Base-by-base conservation (phyloP, 2,113 vertebrate species). In the Elephantulus edwardii region DNA sequence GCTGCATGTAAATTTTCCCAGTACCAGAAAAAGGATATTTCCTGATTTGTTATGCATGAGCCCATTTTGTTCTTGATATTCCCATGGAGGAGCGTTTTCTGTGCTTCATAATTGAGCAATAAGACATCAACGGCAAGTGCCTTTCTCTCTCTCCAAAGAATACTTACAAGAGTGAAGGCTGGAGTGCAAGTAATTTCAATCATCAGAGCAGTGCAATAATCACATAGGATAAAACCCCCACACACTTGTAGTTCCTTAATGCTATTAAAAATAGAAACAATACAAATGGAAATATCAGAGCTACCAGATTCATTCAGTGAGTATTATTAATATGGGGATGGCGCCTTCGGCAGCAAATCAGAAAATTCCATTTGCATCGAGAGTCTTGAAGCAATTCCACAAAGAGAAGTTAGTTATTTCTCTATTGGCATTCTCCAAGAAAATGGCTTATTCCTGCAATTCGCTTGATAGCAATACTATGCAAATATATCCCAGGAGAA, bases 401-500 rank as follows among this genome's bases (percentile, higher is more conserved):
- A 64, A 68, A 66, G 83, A 76, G 10, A 95, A 62, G 1, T 58
- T 93, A 86, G 44, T 93, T 66, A 81, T 94, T 83, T 95, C 44
- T 88, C 81, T 72, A 80, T 42, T 83, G 76, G 48, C 50, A 83
- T 66, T 81, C 75, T n/a, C 52, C n/a, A 92, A 11, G 28, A 90
- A 64, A 91, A 46, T 81, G 33, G 2, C 83, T 94, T 82, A 70
- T 89, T 91, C 75, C 42, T 84, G 58, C 38, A 52, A 88, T 78
- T 33, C 24, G 0, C 20, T 78, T 88, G 26, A 54, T 50, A 83
- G 33, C 20, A 40, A 92, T 52, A 74, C 19, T 88, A 92, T 93
- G 91, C 24, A 93, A 89, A 88, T 92, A 79, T 84, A 56, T 40
- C 72, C 54, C 64, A 72, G 83, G 30, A 88, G 19, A 38, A 90